These are phyloP conservation scores for Trachelus stipa DNA, from an alignment of 2,888 invertebrate species.

Conservation along the genomic window DNA sequence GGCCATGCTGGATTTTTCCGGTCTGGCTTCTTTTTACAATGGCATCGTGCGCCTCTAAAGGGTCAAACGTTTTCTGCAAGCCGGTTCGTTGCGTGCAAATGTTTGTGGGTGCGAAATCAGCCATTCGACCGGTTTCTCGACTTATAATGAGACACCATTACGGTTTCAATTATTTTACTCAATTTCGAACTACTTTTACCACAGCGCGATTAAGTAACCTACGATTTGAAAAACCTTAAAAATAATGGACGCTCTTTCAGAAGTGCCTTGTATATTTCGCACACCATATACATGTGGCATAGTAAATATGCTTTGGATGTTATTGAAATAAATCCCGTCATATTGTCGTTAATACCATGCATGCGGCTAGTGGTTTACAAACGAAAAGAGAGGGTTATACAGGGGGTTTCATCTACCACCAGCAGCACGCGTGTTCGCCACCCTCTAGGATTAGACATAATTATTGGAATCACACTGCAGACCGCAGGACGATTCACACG, in stretches of 20 bases:
- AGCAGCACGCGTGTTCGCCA: slow-evolving; percentile 51
- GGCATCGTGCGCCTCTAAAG: slow-evolving; percentile 32
- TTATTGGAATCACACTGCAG: slow-evolving; percentile 58
- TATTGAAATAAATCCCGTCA: slow-evolving; percentile 58
- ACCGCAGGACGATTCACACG: slow-evolving; percentile 60
- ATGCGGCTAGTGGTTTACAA: slow-evolving; percentile 19
- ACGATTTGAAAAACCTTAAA: too few species aligned
- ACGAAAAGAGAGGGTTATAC: slow-evolving; percentile 39
- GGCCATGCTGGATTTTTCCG: slow-evolving; percentile 65
- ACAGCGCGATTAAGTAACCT: too few species aligned
- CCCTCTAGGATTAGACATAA: slow-evolving; percentile 61
- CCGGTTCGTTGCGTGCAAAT: slow-evolving; percentile 2
- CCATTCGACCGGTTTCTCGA: neutral
- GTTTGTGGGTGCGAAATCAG: slow-evolving; percentile 4
- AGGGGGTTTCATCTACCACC: slow-evolving; percentile 40
- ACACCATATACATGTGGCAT: neutral
- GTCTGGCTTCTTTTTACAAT: slow-evolving; percentile 60
- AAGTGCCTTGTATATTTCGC: too few species aligned
- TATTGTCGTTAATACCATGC: slow-evolving; percentile 40
- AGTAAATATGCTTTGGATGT: slow-evolving; percentile 35
- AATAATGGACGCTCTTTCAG: too few species aligned
- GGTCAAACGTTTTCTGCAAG: slow-evolving; percentile 7
- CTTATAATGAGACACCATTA: neutral
- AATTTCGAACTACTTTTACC: neutral
- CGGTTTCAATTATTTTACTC: neutral